These are phyloP conservation scores for Tetranychus cinnabarinus DNA, from an alignment of 1,140 invertebrate genomes.

Conservation along the genomic window DNA sequence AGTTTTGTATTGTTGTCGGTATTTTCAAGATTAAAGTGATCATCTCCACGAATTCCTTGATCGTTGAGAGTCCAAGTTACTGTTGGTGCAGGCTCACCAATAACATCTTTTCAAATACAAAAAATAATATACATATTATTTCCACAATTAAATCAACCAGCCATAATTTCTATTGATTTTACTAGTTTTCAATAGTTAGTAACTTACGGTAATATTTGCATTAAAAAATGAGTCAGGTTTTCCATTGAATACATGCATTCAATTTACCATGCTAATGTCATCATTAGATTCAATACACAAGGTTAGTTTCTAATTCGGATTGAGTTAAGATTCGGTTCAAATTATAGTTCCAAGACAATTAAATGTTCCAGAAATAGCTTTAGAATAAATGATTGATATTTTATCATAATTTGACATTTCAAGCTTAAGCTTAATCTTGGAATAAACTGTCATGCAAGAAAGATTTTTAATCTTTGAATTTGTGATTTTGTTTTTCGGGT, in stretches of 20 bases:
- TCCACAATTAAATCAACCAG: slow-evolving; percentile 42
- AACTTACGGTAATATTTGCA: slow-evolving; percentile 54
- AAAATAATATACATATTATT: slow-evolving; percentile 48
- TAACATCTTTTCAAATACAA: slow-evolving; percentile 35
- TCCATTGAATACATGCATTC: slow-evolving; percentile 33
- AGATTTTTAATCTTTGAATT: no score
- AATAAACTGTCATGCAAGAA: no score
- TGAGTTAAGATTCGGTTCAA: no score
- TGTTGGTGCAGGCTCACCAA: slow-evolving; percentile 76
- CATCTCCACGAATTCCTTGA: slow-evolving; percentile 18
- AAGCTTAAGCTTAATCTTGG: no score
- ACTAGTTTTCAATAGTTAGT: slow-evolving; percentile 74
- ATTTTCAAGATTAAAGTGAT: slow-evolving; percentile 43
- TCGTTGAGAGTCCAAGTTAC: slow-evolving; percentile 53
- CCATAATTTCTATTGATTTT: slow-evolving; percentile 41
- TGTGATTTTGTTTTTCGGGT: no score
- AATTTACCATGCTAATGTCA: no score
- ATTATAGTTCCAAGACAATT: no score
- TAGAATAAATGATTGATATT: no score
- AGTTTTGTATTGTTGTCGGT: slow-evolving; percentile 71
- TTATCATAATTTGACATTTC: no score
- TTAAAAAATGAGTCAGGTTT: slow-evolving; percentile 82
- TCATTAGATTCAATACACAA: no score
- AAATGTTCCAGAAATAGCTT: no score
- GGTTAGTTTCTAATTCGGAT: no score